Evolutionary conservation across 2,888 invertebrate species (phyloP), one percentile per base, ranked within the genome.

Genomic region (Apoderus coryli): DNA sequence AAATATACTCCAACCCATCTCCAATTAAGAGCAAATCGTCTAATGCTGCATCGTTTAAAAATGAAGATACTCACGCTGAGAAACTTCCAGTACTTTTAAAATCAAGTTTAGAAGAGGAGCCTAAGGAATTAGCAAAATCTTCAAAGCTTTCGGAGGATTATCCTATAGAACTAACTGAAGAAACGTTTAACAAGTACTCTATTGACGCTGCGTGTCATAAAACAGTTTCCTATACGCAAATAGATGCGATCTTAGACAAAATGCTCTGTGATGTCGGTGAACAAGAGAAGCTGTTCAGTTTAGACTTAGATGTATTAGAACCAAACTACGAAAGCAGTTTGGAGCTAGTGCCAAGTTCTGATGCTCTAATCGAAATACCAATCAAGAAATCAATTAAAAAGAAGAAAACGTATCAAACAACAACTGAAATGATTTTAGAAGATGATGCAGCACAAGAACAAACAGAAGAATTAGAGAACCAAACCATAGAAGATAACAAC

Each of bases 181-280:
- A n/a, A n/a, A n/a, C n/a, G n/a, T n/a, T n/a, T n/a, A n/a, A n/a
- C n/a, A n/a, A n/a, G n/a, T n/a, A n/a, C n/a, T n/a, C n/a, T n/a
- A n/a, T n/a, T n/a, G n/a, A n/a, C n/a, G n/a, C n/a, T n/a, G n/a
- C 16, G 16, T 14, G 31, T 4, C 40, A 43, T 27, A 45, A 48
- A 39, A 43, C 42, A 22, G 44, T 45, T n/a, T 56, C 56, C 12
- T 58, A 59, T 33, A 49, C 52, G 25, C 51, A 60, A 44, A 56
- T 61, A 22, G 58, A 60, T 32, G 53, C 48, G 4, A 55, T 60
- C 45, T 42, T 61, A 16, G 59, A 60, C 29, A 49, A 51, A 31
- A 60, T 60, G 55, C 42, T 60, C 13, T 42, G 43, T n/a, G 57
- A 60, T 45, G 57, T 59, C 2, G 57, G 59, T 29, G 44, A 53